Evolutionary conservation across 2,797 vertebrate species (phyloP).

Genomic region (Lagocephalus sceleratus): DNA sequence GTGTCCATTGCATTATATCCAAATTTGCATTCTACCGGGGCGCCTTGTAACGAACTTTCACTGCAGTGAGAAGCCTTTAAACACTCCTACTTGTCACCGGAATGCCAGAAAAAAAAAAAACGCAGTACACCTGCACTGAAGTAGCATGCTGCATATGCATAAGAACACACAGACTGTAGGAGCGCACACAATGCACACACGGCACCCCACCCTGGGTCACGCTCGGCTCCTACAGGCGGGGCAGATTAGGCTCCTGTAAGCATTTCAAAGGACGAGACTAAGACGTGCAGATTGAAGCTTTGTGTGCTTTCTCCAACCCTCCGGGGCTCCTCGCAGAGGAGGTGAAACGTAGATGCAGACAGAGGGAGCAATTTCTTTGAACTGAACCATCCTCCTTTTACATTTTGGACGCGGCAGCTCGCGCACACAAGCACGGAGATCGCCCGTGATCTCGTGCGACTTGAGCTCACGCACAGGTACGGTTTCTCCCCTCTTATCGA

Average conservation of each 20-base stretch:
- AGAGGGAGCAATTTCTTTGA: slow-evolving; percentile 56
- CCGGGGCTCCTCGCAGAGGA: slow-evolving; percentile 45
- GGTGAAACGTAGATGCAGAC: slow-evolving; percentile 24
- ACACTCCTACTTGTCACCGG: too few species aligned
- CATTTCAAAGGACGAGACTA: slow-evolving; percentile 57
- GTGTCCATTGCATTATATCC: too few species aligned
- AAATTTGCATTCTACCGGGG: too few species aligned
- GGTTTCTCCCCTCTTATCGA: background rate
- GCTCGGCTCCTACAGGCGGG: slow-evolving; percentile 32
- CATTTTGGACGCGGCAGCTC: slow-evolving; percentile 43
- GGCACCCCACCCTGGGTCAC: slow-evolving; percentile 28
- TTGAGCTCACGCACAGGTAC: slow-evolving; percentile 1
- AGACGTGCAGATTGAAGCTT: slow-evolving; percentile 51
- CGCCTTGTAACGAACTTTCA: too few species aligned
- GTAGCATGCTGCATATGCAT: background rate
- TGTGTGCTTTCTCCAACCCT: slow-evolving; percentile 41
- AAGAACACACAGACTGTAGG: slow-evolving; percentile 3
- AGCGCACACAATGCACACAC: background rate
- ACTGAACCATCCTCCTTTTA: slow-evolving; percentile 44
- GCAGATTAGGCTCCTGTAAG: slow-evolving; percentile 42
- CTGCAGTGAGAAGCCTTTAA: too few species aligned
- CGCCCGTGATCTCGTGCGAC: background rate
- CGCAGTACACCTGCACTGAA: background rate
- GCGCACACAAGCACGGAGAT: slow-evolving; percentile 4
- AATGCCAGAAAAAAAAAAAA: too few species aligned